A percentile compares a stretch with the other conserved stretches of the same genome.
These are phyloP conservation scores for Corythornis vintsioides DNA, from an alignment of 2,113 vertebrate species.

Conservation along the genomic window DNA sequence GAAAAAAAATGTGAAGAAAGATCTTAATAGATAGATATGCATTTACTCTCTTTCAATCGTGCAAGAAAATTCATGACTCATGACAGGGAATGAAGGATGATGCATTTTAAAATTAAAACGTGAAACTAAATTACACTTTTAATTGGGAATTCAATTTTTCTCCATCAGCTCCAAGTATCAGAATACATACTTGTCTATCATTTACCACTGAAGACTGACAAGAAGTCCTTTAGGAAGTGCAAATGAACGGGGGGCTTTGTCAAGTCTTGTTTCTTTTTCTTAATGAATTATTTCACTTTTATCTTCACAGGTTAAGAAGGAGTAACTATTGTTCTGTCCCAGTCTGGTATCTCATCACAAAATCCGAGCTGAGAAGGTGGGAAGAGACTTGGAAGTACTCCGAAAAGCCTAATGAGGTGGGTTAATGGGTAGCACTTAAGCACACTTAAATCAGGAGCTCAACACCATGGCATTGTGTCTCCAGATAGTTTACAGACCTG, in stretches of 20 bases:
- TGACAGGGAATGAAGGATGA: slow-evolving; percentile 33
- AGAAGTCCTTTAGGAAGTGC: neutral
- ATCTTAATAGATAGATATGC: neutral
- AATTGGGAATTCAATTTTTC: slow-evolving; percentile 45
- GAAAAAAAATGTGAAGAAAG: neutral
- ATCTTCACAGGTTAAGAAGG: neutral
- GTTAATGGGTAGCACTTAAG: neutral
- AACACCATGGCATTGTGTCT: neutral
- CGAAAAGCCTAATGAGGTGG: neutral
- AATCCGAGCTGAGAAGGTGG: neutral
- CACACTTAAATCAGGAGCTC: neutral
- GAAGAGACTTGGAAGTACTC: neutral
- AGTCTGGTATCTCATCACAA: neutral
- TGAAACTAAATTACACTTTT: slow-evolving; percentile 60
- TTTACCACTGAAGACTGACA: neutral
- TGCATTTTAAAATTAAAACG: slow-evolving; percentile 42
- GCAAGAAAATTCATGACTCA: slow-evolving; percentile 46
- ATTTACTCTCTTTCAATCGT: slow-evolving; percentile 40
- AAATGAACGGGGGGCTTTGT: neutral
- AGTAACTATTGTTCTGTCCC: neutral
- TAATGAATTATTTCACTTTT: slow-evolving; percentile 24
- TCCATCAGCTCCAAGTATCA: neutral
- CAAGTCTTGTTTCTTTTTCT: neutral
- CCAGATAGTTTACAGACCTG: neutral
- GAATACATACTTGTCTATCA: neutral